Base-by-base conservation (phyloP, 2,888 invertebrate genomes). In the Noctuana brunneofusca region DNA sequence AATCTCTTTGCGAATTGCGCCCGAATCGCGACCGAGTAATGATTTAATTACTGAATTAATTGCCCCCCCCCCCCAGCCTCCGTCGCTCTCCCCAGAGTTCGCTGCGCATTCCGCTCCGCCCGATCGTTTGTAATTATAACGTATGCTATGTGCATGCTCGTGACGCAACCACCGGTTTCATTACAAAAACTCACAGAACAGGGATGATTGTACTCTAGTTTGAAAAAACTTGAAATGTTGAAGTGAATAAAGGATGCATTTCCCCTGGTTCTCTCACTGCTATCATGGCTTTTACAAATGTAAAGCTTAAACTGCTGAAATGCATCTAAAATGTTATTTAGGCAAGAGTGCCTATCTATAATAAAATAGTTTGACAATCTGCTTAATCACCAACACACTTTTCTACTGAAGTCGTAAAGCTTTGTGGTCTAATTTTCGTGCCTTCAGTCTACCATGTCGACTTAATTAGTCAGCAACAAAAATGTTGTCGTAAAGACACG, bases 1-100 rank as follows among this genome's bases (percentile, higher is more conserved):
- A 64, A 66, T 64, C 60, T 66, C 53, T 53, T 62, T 35, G 64
- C 60, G 49, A 63, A 60, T 59, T 65, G 55, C 58, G 53, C 43
- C 12, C 57, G 38, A 43, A 59, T 59, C 63, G 50, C 58, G 53
- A 22, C 35, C 60, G 32, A 22, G 41, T 48, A 59, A 59, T 48
- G 43, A 59, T 59, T 53, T 59, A 53, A 59, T 59, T 59, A 59
- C 59, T 43, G 46, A 48, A 64, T 64, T 55, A 53, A 46, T 53
- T 32, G 53, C 46, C 53, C 41, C 12, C 20, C 18, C 50, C 41
- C 48, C 24, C 12, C 2, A 11, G 2, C 54, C 38, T 6, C 54
- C 32, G n/a, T 5, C 3, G 2, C 35, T n/a, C 18, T 5, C 12
- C 27, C 4, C 46, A 3, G 27, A 1, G 30, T 35, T 22, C 20